Evolutionary conservation across 92 coral and sea anemone genomes (phyloP), one percentile per base, ranked within the genome.

Genomic region (Parazoanthus darwini): DNA sequence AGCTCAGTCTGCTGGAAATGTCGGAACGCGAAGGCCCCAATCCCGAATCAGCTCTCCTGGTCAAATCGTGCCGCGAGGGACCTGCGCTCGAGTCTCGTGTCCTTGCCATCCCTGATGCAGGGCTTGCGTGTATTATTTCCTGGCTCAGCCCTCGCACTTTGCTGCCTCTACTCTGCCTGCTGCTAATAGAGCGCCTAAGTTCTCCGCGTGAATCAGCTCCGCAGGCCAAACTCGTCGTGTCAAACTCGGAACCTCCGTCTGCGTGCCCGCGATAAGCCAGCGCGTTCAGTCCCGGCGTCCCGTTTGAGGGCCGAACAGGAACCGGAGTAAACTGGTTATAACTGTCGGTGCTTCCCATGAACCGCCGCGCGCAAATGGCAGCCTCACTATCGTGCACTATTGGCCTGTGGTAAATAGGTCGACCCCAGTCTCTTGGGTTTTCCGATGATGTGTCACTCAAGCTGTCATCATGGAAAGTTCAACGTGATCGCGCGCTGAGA

Each of bases 191-290:
- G 23, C 90, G 92, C 75, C 94, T 91, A 76, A 95, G 81, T 48
- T 95, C 96, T 50, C 75, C 81, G 44, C 89, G 90, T 0, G 98
- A 95, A 59, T 90, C 92, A 23, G 89, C 78, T 8, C 92, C 90
- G 39, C 88, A 77, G 22, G 96, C 92, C 46, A 95, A 87, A 65
- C 96, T 93, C 14, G 98, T 77, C 37, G 92, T 93, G 83, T 95
- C 98, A 25, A 95, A 93, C 78, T 95, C 98, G 14, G 98, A 95
- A 29, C 98, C 96, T 9, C 98, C 98, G 78, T 95, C 98, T 2
- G 98, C 98, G 51, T 93, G 96, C 4, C 98, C 98, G 20, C 98
- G 92, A 89, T 90, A 90, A 35, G 96, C 96, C 83, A 95, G 83
- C 39, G 80, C 81, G 46, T 89, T 92, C 8, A 89, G 88, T 29